These are phyloP conservation scores for Trypoxylus dichotomus DNA, from an alignment of 1,140 invertebrate species.

Conservation along the genomic window DNA sequence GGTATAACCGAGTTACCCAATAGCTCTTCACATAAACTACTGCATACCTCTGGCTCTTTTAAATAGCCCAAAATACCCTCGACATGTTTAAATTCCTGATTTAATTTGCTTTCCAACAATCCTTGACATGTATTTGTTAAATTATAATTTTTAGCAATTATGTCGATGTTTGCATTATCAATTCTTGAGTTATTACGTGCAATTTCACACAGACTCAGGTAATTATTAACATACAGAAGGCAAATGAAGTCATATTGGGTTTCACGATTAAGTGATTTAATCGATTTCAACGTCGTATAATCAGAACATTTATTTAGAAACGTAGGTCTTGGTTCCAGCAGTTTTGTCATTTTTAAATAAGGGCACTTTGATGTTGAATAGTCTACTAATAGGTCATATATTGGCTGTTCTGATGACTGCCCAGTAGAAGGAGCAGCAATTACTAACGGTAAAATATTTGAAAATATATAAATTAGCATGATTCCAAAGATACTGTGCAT, in stretches of 20 bases:
- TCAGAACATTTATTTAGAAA: not conserved
- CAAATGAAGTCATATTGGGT: not conserved
- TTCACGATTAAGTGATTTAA: not conserved
- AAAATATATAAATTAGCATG: not conserved
- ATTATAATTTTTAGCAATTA: not conserved
- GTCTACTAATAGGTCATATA: not conserved
- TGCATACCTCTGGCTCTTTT: not conserved
- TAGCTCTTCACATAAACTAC: not conserved
- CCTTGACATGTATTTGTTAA: not conserved
- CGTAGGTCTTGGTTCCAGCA: not conserved
- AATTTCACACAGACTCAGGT: not conserved
- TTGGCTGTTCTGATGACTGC: not conserved
- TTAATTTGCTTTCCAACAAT: not conserved
- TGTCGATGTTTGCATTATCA: not conserved
- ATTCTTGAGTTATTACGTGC: not conserved
- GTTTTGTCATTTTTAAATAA: not conserved
- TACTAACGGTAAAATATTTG: not conserved
- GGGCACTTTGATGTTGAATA: constrained; percentile 3
- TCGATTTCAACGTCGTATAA: not conserved
- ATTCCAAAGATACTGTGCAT: constrained; percentile 9
- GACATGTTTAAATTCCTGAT: not conserved
- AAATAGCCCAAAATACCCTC: not conserved
- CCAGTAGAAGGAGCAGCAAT: not conserved
- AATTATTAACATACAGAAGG: constrained; percentile 8
- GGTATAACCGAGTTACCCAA: not conserved